Conservation (phyloP, 2,113 vertebrate genomes). For the Tympanuchus pallidicinctus region DNA sequence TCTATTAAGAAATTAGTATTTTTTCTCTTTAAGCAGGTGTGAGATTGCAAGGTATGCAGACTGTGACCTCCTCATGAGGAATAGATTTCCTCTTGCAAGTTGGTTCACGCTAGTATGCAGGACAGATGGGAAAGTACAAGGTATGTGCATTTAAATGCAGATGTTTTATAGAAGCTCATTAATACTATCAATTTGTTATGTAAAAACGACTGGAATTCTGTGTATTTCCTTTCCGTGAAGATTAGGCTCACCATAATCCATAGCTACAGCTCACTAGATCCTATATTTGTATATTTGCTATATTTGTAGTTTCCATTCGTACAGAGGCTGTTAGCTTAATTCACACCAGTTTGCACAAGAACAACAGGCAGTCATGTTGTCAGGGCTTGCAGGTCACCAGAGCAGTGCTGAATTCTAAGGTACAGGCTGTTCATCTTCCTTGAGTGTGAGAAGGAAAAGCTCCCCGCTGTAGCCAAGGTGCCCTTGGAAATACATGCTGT, state of each 20-base stretch:
- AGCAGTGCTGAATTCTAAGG: neutral
- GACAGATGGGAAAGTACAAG: neutral
- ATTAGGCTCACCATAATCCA: neutral
- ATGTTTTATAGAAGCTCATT: neutral
- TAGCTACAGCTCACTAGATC: neutral
- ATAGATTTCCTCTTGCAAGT: neutral
- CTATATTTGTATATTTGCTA: neutral
- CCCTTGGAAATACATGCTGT: neutral
- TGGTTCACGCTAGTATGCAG: neutral
- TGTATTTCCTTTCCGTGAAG: neutral
- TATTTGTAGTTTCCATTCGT: neutral
- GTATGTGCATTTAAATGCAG: neutral
- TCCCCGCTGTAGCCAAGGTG: neutral
- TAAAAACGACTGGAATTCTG: neutral
- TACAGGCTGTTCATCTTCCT: neutral
- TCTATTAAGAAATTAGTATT: neutral
- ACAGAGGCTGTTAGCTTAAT: neutral
- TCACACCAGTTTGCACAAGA: neutral
- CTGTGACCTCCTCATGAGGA: neutral
- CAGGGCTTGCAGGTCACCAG: neutral
- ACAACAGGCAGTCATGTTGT: neutral
- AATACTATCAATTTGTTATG: neutral
- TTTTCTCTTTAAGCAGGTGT: neutral
- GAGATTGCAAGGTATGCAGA: neutral
- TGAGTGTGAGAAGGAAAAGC: fast-evolving